A percentile compares a stretch with the other conserved stretches of the same genome.
phyloP scores from a whole-genome alignment of 2,888 invertebrate species.

The Keiferia lycopersicella region DNA sequence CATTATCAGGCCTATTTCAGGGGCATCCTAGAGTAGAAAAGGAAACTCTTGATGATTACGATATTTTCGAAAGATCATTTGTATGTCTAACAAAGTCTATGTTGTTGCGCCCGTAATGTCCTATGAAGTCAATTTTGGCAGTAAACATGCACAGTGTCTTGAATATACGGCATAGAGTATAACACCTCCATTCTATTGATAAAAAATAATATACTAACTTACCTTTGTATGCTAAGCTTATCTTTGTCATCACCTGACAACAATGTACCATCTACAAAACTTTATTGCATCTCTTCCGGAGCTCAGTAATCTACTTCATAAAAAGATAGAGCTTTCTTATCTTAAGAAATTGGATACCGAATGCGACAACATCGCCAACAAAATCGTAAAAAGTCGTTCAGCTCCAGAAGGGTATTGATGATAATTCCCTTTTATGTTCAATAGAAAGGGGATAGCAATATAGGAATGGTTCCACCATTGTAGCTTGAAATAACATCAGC shows the following conservation, averaged over 20 bases:
- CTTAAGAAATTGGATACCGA: constrained; percentile 59
- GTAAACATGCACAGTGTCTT: too few species aligned
- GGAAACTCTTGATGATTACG: too few species aligned
- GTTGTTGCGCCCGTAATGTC: too few species aligned
- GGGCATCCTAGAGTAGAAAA: too few species aligned
- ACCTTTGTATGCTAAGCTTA: too few species aligned
- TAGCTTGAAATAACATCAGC: constrained; percentile 13
- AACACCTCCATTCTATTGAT: too few species aligned
- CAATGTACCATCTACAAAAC: background rate
- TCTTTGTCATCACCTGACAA: background rate
- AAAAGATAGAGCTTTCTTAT: constrained; percentile 36
- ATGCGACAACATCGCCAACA: constrained; percentile 49
- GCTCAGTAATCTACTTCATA: constrained; percentile 25
- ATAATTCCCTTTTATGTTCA: constrained; percentile 64
- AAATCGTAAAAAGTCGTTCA: constrained; percentile 56
- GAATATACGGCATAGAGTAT: too few species aligned
- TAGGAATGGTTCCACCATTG: constrained; percentile 33
- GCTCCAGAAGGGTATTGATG: constrained; percentile 63
- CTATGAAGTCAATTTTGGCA: too few species aligned
- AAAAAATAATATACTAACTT: too few species aligned
- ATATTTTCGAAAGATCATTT: too few species aligned
- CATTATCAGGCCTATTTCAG: too few species aligned
- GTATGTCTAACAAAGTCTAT: too few species aligned
- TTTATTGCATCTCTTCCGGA: background rate
- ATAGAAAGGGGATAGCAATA: constrained; percentile 52